Conservation (phyloP, 2,888 invertebrate species). For the Erebia palarica region DNA sequence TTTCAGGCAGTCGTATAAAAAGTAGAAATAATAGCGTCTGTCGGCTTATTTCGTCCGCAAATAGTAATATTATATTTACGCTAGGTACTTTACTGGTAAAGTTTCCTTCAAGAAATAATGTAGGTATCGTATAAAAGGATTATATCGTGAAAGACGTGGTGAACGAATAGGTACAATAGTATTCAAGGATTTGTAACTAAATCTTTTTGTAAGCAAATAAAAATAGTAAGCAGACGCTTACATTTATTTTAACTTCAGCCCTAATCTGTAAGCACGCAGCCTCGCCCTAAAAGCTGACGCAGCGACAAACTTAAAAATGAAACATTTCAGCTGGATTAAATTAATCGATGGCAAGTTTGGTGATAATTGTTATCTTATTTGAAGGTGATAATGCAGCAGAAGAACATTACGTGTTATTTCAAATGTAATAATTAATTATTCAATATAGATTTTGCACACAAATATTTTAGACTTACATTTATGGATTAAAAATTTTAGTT, state of each 20-base stretch:
- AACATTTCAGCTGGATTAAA: no score
- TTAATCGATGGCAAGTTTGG: no score
- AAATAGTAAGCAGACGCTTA: conserved; percentile 10
- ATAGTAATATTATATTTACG: background rate
- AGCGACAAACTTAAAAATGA: background rate
- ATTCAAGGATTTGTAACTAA: conserved; percentile 15
- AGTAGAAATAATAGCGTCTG: background rate
- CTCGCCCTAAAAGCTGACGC: background rate
- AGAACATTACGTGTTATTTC: no score
- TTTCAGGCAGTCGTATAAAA: no score
- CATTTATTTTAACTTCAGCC: conserved; percentile 2
- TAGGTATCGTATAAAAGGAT: background rate
- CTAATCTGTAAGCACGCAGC: background rate
- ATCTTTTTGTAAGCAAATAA: conserved; percentile 14
- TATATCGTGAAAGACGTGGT: background rate
- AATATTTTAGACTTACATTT: background rate
- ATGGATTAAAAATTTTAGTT: background rate
- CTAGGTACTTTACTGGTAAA: background rate
- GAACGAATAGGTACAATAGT: background rate
- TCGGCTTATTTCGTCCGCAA: no score
- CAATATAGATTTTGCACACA: no score
- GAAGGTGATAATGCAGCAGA: no score
- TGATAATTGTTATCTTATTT: background rate
- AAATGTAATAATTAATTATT: no score
- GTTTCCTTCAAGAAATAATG: background rate